Evolutionary conservation across 1,140 invertebrate species (phyloP), one percentile per base, ranked within the genome.

Genomic region (Lepidurus arcticus): DNA sequence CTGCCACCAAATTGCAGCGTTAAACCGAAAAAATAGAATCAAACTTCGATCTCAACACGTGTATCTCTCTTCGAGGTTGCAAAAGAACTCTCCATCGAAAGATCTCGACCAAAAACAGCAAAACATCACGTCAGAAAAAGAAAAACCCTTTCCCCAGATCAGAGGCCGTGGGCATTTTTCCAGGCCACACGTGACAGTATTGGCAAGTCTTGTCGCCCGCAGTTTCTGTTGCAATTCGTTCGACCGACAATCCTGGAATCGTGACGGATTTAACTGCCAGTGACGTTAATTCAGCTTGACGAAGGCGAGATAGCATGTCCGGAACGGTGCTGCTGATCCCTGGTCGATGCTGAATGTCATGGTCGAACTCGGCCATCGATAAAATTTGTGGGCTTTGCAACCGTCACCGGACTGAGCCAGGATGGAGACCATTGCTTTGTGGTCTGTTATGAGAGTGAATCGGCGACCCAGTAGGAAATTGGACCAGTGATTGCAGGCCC

Each of bases 391-490:
- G 9, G 45, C 45, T 47, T 47, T 47, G 8, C 45, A 2, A 47
- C 45, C 45, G 45, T 47, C 45, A 47, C 45, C 45, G 45, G 45
- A 47, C 16, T 47, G 80, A 8, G 82, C 81, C 74, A 87, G 85
- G 34, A 88, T 84, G 9, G 74, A 76, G 8, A 84, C 77, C 34
- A 88, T 80, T 0, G 87, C 85, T 78, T 85, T 83, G 79, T 88
- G 85, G 80, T 88, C 87, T 9, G 87, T 88, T 34, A 83, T 73
- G 21, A 88, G 81, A 5, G 80, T 81, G 76, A 88, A 86, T 42
- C 82, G n/a, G n/a, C n/a, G n/a, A n/a, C n/a, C n/a, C n/a, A n/a
- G n/a, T n/a, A n/a, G n/a, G n/a, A n/a, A n/a, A 74, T 88, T 81
- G 78, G 88, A 85, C 81, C 88, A 85, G 79, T 83, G 84, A 53